Conservation (phyloP, 1,140 invertebrate species). For the Uloborus diversus region DNA sequence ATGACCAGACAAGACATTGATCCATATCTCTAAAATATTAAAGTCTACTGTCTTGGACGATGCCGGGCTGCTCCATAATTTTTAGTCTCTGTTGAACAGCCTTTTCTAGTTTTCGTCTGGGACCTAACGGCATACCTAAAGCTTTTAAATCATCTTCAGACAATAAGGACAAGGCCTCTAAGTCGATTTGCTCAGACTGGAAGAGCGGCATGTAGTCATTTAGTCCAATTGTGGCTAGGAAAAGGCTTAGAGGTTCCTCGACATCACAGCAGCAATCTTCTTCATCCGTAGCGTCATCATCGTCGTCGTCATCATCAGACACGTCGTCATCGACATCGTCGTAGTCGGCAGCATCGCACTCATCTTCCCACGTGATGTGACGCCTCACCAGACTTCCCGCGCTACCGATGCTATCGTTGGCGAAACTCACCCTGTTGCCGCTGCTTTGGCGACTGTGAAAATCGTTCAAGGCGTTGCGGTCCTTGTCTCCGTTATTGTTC, state of each 20-base stretch:
- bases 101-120: conserved; percentile 79
- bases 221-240: conserved; percentile 82
- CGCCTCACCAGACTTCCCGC: conserved; percentile 77
- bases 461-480: neutral
- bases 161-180: conserved; percentile 87
- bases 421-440: neutral
- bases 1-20: too few species aligned
- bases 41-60: conserved; percentile 72
- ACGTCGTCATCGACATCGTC: too few species aligned
- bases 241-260: conserved; percentile 63
- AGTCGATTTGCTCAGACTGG: conserved; percentile 88
- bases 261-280: neutral
- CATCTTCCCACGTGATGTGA: conserved; percentile 57
- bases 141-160: conserved; percentile 86
- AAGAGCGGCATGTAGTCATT: conserved; percentile 79
- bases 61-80: conserved; percentile 78
- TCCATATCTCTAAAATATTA: too few species aligned
- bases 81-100: conserved; percentile 82
- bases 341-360: conserved; percentile 42
- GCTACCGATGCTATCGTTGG: conserved; percentile 76
- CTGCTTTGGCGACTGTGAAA: neutral
- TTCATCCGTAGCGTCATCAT: neutral
- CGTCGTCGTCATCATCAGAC: neutral
- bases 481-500: neutral
- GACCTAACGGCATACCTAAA: conserved; percentile 87